A percentile compares a stretch with the other conserved stretches of the same genome.
These are phyloP conservation scores for Sepiola atlantica DNA, from an alignment of 2,888 invertebrate genomes.

Conservation along the genomic window DNA sequence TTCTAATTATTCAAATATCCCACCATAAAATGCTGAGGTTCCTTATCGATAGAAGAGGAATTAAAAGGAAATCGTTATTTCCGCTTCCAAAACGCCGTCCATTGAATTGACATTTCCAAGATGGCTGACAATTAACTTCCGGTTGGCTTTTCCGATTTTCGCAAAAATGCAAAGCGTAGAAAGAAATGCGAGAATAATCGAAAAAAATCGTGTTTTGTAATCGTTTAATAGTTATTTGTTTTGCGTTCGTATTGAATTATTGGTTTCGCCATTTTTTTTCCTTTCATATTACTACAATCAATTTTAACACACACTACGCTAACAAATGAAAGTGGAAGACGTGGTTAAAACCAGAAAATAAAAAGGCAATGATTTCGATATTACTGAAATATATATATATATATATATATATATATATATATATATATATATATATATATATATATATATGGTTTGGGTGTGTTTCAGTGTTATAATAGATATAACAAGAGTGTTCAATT, in stretches of 20 bases:
- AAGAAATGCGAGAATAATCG: background rate
- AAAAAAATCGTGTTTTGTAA: background rate
- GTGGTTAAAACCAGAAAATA: background rate
- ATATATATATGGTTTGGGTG: background rate
- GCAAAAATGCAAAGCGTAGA: background rate
- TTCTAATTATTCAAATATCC: slow-evolving; percentile 4
- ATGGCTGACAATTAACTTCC: slow-evolving; percentile 22
- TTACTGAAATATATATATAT: no score
- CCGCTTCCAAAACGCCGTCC: background rate
- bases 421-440: background rate
- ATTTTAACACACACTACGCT: background rate
- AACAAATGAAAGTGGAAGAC: background rate
- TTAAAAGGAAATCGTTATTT: slow-evolving; percentile 14
- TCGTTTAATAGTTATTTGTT: background rate
- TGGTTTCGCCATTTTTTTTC: background rate
- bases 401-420: background rate
- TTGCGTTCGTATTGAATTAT: background rate
- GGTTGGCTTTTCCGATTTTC: background rate
- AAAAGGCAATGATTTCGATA: background rate
- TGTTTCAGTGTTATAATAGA: no score
- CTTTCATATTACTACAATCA: background rate
- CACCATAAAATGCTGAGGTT: background rate
- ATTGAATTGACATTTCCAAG: background rate
- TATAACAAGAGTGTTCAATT: no score
- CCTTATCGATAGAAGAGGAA: background rate